A percentile compares a stretch with the other conserved stretches of the same genome.
Conservation (phyloP, 2,113 vertebrate species). For the Heloderma charlesbogerti region DNA sequence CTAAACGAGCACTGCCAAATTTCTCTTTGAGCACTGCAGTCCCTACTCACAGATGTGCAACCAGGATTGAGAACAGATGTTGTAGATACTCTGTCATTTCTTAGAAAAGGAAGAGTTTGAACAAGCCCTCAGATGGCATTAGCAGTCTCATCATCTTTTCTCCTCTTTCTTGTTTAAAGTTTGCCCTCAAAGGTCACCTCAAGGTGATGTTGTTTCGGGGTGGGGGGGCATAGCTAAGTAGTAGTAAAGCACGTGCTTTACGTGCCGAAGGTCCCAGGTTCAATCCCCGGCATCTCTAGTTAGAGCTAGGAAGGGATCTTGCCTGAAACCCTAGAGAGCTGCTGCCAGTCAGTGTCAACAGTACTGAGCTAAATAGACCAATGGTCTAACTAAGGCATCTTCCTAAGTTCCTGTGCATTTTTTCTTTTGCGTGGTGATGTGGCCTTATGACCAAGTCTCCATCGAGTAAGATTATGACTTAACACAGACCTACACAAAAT, state of each 20-base stretch:
- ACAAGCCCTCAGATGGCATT: not conserved
- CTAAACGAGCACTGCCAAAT: not conserved
- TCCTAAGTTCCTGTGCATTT: not conserved
- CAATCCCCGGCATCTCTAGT: too few species aligned
- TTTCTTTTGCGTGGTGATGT: not conserved
- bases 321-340: too few species aligned
- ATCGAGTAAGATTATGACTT: not conserved
- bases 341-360: too few species aligned
- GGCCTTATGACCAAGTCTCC: too few species aligned
- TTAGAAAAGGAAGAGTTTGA: not conserved
- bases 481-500: too few species aligned
- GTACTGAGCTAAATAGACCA: too few species aligned
- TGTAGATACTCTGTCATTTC: not conserved
- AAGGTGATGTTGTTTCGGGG: not conserved
- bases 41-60: not conserved
- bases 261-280: too few species aligned
- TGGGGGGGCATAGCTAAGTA: too few species aligned
- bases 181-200: not conserved
- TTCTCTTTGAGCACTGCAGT: not conserved
- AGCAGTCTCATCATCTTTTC: not conserved
- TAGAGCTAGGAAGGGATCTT: too few species aligned
- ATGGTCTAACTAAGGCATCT: too few species aligned
- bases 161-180: not conserved
- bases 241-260: not conserved
- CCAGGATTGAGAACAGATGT: not conserved